Base-by-base conservation (phyloP, 2,113 vertebrate genomes). In the Fukomys damarensis region DNA sequence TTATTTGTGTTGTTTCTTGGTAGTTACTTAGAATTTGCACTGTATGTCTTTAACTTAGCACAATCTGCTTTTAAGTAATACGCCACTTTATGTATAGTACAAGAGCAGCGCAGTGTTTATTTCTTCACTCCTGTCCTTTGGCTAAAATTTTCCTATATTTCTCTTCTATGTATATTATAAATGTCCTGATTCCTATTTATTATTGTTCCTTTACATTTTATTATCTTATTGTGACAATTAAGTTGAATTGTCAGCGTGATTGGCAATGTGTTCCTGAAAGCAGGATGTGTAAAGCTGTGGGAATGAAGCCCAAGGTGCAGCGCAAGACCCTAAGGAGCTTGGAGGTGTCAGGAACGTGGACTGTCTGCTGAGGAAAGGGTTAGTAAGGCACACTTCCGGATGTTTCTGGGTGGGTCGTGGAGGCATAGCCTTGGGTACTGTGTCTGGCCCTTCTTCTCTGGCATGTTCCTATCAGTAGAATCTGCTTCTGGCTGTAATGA, bases 201-300 rank as follows among this genome's bases (percentile, higher is more conserved):
- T 32, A 59, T 52, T 86, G 79, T 80, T 72, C 28, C 65, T 86
- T 86, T 79, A 68, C 70, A 61, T 80, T 91, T 70, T 68, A 91
- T 87, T 86, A n/a, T 81, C 54, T 92, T 82, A 81, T 63, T n/a
- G 76, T 54, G 76, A 20, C 76, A 77, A 46, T 35, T 35, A 54
- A 35, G 49, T 35, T 54, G 76, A 49, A 79, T 35, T 54, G 72
- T n/a, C 49, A 79, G 19, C 49, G 20, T 79, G 46, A 35, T 35
- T 32, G 76, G 76, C 74, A 43, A 26, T 26, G 38, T 41, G 38
- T 28, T 77, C 43, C 74, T 46, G 43, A 46, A 16, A 76, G 38
- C 41, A 46, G 41, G 41, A 28, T 28, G 72, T 43, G 41, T 30
- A 30, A 49, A 77, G 26, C 74, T 17, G 13, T 46, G 26, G 72